phyloP scores from a whole-genome alignment of 2,888 invertebrate species.

The Tipula vernalis region DNA sequence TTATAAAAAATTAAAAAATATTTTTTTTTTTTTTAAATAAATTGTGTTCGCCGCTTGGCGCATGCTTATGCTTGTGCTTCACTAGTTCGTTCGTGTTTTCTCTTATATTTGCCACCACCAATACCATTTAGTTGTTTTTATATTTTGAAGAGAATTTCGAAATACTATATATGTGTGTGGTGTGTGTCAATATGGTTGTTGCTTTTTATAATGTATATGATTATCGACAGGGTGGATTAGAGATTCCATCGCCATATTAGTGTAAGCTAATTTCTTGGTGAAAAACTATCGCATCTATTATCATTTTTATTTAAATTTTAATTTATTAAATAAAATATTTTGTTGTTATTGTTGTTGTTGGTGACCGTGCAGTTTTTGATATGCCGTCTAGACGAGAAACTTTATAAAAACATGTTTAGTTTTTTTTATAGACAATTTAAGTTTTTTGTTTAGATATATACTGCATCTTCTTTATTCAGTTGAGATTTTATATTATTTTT shows the following conservation, averaged over 20 bases:
- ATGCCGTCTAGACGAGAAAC: neutral
- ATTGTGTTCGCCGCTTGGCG: neutral
- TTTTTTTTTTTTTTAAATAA: neutral
- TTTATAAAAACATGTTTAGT: neutral
- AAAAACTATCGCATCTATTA: neutral
- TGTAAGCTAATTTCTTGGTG: neutral
- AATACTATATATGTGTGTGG: neutral
- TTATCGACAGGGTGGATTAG: neutral
- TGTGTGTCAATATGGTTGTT: neutral
- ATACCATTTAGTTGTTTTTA: neutral
- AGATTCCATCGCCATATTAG: neutral
- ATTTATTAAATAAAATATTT: neutral
- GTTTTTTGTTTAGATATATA: neutral
- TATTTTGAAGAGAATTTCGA: neutral
- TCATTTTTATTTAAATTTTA: neutral
- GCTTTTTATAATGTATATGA: neutral
- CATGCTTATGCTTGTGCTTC: neutral
- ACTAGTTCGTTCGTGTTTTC: neutral
- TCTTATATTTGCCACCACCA: neutral
- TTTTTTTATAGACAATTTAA: neutral
- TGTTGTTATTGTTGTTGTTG: neutral
- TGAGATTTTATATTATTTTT: no score
- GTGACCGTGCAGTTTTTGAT: neutral
- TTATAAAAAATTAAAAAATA: neutral
- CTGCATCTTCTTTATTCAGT: no score